Percentiles rank a stretch among this genome's conserved stretches.
phyloP scores from a whole-genome alignment of 37 sponge, comb jelly and placozoan species.

The Aphrocallistes beatrix region DNA sequence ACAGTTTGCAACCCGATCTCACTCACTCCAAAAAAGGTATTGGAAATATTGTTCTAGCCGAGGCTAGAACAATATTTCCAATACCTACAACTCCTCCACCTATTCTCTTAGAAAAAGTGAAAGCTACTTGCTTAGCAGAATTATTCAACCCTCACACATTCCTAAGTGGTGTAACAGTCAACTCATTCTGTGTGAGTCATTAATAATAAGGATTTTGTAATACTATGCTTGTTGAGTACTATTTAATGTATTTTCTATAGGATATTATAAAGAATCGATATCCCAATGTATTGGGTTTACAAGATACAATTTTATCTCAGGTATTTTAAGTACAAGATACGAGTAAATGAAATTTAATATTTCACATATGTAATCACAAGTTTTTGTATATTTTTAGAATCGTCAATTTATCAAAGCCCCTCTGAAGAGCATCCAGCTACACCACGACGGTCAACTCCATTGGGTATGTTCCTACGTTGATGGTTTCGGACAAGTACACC shows the following conservation, averaged over 20 bases:
- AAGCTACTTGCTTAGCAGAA: background rate
- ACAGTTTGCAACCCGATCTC: background rate
- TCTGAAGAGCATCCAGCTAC: background rate
- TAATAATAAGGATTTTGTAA: background rate
- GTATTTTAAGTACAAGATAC: background rate
- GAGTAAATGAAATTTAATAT: background rate
- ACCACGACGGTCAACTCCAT: background rate
- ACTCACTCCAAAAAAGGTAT: background rate
- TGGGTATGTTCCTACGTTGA: background rate
- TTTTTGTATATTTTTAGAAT: background rate
- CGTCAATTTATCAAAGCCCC: constrained; percentile 8
- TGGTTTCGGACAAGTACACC: background rate
- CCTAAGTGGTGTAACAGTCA: background rate
- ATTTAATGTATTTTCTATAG: background rate
- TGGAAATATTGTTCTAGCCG: background rate
- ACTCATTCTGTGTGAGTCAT: background rate
- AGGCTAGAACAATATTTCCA: background rate
- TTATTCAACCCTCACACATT: background rate
- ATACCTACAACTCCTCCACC: background rate
- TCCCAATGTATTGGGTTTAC: background rate
- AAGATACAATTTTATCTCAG: background rate
- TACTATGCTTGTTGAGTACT: background rate
- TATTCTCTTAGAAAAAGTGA: background rate
- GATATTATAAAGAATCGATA: background rate
- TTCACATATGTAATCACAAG: background rate